Evolutionary conservation across 2,888 invertebrate genomes (phyloP), one percentile per base, ranked within the genome.

Genomic region (Saturnia japonica): DNA sequence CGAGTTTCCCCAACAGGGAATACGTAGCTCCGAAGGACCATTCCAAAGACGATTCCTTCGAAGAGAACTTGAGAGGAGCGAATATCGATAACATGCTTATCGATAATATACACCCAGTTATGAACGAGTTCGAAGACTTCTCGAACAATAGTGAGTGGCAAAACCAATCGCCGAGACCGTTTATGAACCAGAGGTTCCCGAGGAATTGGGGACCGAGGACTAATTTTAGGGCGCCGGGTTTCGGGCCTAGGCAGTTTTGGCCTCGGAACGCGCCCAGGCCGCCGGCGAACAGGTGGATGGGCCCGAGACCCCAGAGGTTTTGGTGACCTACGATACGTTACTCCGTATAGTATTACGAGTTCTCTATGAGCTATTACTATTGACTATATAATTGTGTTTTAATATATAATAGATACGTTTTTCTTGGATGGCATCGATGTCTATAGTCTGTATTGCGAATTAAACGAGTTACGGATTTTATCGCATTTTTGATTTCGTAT

Each of bases 141-240:
- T 47, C 73, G 0, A 73, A 60, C 14, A 83, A 86, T 8, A 74
- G 74, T 42, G 88, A 90, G 0, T 89, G 85, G 78, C 81, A 81
- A 68, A 75, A 76, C 25, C 72, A 72, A 0, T 75, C 77, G 0
- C 82, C 82, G 2, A 80, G 87, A 70, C 83, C 81, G 67, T 83
- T 84, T 57, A 77, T 83, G 74, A 88, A 86, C 74, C 88, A 85
- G 3, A 77, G 91, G 72, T 93, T 90, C 77, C 93, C 93, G 0
- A 82, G 93, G 40, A 91, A 91, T 71, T 93, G 93, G 93, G 80
- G 77, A 1, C 93, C 93, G 22, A 74, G 91, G 83, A 86, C 85
- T 82, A 87, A 83, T 70, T 85, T 86, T 72, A 81, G 91, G 76
- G 87, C 88, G 0, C 68, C 43, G 22, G 57, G 67, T 22, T 43